Evolutionary conservation across 2,797 vertebrate genomes (phyloP), one percentile per base, ranked within the genome.

Genomic region (Pseudochromis fuscus): DNA sequence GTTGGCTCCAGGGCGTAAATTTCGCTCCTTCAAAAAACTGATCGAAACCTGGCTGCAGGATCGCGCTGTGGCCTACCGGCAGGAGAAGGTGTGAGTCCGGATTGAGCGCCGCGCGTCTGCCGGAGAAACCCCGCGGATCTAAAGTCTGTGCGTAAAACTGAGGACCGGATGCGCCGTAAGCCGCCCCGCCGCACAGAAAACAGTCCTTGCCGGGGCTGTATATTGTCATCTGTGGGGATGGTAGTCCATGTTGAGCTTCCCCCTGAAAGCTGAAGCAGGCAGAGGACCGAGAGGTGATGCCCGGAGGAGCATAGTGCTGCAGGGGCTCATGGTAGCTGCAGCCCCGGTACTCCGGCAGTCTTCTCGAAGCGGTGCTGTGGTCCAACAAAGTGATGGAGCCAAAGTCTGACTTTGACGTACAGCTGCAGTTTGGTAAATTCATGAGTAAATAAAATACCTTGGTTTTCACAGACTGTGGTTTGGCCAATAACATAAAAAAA

Each of bases 341-440:
- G n/a, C 64, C 42, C 19, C 77, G 72, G 71, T 63, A 77, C 11
- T 77, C 75, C 2, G 65, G 24, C 25, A 55, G 45, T 16, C 73
- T 51, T 6, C 33, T 35, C 33, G 77, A 4, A 0, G 37, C 59
- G 31, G n/a, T 9, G 62, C 23, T 46, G 4, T 37, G 66, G 7
- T 81, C 72, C 80, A 61, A 51, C 33, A 64, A 11, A 28, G 55
- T 37, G 5, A 12, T 7, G 33, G 80, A 49, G 56, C 55, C 65
- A 28, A 75, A 81, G 52, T 83, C 79, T 12, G 81, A 52, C 44
- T 73, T 71, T 27, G 79, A 62, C 45, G 67, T 23, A 33, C 31
- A 73, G 5, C 55, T 55, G 67, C 82, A 79, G 74, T 56, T 77
- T 9, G 80, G 74, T 31, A 81, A 84, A 85, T 86, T 88, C 85